Conservation (phyloP, 2,797 vertebrate genomes). For the Heliangelus exortis region DNA sequence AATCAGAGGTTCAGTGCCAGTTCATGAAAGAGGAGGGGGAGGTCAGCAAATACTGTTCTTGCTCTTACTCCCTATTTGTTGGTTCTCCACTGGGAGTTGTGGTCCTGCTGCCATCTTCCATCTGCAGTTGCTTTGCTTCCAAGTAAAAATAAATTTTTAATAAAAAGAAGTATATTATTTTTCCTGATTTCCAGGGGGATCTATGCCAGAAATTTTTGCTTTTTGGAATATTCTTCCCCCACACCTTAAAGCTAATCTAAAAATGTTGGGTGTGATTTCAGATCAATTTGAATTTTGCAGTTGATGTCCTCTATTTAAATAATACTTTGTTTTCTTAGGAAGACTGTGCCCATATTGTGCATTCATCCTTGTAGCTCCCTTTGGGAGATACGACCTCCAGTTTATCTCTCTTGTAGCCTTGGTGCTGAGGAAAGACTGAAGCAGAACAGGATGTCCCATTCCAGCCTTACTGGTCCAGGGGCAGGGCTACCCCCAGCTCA, state of each 20-base stretch:
- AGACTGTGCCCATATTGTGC: not conserved
- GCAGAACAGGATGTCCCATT: not conserved
- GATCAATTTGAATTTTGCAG: not conserved
- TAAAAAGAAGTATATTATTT: not conserved
- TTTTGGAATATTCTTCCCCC: not conserved
- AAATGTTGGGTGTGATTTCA: not conserved
- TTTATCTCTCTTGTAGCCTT: not conserved
- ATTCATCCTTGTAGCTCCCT: not conserved
- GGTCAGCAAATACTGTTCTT: not conserved
- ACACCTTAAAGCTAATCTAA: not conserved
- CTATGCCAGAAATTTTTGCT: not conserved
- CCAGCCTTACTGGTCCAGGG: not conserved
- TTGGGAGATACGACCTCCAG: not conserved
- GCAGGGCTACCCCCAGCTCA: fast-evolving
- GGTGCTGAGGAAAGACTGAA: not conserved
- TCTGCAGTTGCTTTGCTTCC: not conserved
- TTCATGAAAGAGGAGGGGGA: not conserved
- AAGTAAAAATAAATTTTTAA: not conserved
- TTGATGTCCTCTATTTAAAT: not conserved
- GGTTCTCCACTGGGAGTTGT: not conserved
- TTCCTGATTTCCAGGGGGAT: not conserved
- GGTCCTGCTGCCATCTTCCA: not conserved
- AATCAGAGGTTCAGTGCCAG: not conserved
- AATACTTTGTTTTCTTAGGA: not conserved
- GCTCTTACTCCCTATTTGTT: not conserved